Base-by-base conservation (phyloP, 2,797 vertebrate species). In the Melanogrammus aeglefinus region DNA sequence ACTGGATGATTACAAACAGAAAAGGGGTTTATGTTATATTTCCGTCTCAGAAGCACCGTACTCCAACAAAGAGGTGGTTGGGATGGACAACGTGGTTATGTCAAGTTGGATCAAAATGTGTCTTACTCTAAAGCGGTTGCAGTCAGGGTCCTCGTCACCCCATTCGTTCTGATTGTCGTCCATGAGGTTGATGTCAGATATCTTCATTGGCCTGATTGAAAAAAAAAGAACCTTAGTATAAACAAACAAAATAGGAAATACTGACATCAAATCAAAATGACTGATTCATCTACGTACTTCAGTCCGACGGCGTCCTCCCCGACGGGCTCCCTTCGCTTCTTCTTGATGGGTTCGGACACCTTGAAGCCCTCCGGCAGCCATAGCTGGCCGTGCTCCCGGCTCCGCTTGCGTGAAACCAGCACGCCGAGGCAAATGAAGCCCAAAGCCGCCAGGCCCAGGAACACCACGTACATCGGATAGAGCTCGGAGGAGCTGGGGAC, bases 81-180 rank as follows among this genome's bases (percentile, higher is more conserved):
- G n/a, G 57, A n/a, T 24, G 24, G 63, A 27, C 63, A 24, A 69
- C 63, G 12, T 69, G 7, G 57, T 63, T n/a, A 69, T 69, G 63
- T 27, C 5, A 72, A 31, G 31, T 35, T 33, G 14, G 70, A 10
- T 73, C 0, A 78, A 38, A 57, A 0, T 36, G 79, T 9, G 21
- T 75, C 92, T 93, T 88, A 99, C 98, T 95, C 95, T 95, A 87
- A 97, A 99, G 85, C 96, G 96, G 86, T 97, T 97, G 88, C 94
- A 95, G 77, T 98, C 96, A 51, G 95, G 93, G 86, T 97, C 97
- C 76, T 99, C 97, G 0, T 97, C 97, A 0, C 92, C 96, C 98
- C 98, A 99, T 91, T 99, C 97, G 2, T 97, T 99, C 90, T 99
- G 97, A 90, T 96, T 97, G 92, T 99, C 97, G 13, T 99, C 98